Base-by-base conservation (phyloP, 2,113 vertebrate species). In the Anser cygnoides region DNA sequence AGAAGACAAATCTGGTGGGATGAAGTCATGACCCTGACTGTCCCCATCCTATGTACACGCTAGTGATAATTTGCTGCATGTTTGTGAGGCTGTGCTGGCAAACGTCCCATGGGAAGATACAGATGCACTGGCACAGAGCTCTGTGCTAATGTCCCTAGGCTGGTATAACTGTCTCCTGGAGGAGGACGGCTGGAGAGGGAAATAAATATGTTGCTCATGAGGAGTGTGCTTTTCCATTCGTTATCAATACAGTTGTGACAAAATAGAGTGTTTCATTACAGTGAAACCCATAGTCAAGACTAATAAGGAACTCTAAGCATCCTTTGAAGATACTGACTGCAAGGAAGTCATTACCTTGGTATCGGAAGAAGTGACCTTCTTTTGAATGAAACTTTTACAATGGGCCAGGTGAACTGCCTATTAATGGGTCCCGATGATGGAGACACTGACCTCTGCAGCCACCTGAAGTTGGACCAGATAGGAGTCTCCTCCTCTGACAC, bases 91-190 rank as follows among this genome's bases (percentile, higher is more conserved):
- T 91, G 57, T 73, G 71, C 63, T 76, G 39, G 44, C 3, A 3
- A 65, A 23, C 46, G 84, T 85, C 59, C 85, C 72, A 2, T 2
- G 17, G 79, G 85, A 50, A 86, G 16, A 37, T 5, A 23, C 58
- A 93, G 59, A 72, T 90, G 67, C 5, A 18, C 39, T 88, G 94
- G 62, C 89, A 93, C 49, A 61, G 49, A 93, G 26, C 54, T 92
- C 41, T 17, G n/a, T 52, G 75, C 74, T 91, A 33, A 22, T n/a
- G 29, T 54, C 58, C n/a, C 16, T 44, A 41, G 11, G 7, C 55
- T 96, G 86, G 83, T 54, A 31, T 1, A 29, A 29, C 39, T 28
- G 67, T 43, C 70, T 3, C 16, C 43, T 84, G 83, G 41, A 92
- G 58, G 67, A 92, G 66, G 29, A 83, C 63, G 35, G 49, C 57